A percentile compares a stretch with the other conserved stretches of the same genome.
Evolutionary conservation across 2,113 vertebrate species (phyloP).

Genomic region (Clarias gariepinus): DNA sequence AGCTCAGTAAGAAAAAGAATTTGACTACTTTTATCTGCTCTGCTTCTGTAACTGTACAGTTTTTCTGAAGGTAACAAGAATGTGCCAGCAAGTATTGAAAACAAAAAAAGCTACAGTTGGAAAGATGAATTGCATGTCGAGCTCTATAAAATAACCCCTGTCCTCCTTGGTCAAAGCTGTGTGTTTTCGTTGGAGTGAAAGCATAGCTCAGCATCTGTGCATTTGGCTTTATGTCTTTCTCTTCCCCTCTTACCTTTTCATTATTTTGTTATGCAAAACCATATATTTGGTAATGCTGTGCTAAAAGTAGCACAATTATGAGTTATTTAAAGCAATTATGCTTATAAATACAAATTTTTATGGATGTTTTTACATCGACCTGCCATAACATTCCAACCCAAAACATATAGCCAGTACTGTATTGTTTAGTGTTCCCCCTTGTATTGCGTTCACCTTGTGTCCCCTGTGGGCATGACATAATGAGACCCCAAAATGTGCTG

Average conservation of each 20-base stretch:
- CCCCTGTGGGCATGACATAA: too few relatives aligned
- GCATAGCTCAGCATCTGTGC: conserved; percentile 28
- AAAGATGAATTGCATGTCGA: conserved; percentile 46
- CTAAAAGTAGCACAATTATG: background rate
- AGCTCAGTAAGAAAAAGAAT: too few relatives aligned
- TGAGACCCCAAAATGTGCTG: too few relatives aligned
- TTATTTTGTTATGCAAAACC: conserved; percentile 1
- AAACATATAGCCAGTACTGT: too few relatives aligned
- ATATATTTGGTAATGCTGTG: background rate
- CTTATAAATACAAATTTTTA: background rate
- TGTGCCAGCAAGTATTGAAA: conserved; percentile 13
- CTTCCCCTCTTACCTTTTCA: background rate
- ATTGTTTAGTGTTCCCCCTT: too few relatives aligned
- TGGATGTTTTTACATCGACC: background rate
- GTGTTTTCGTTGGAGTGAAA: conserved; percentile 59
- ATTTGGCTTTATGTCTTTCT: conserved; percentile 32
- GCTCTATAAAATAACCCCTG: conserved; percentile 34
- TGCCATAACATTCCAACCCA: too few relatives aligned
- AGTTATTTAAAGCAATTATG: background rate
- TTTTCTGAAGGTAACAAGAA: conserved; percentile 14
- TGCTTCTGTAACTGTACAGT: background rate
- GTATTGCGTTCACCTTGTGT: too few relatives aligned
- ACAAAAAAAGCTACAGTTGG: conserved; percentile 38
- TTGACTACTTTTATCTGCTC: background rate
- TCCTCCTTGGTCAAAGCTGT: conserved; percentile 35